Evolutionary conservation across 2,888 invertebrate species (phyloP), one percentile per base, ranked within the genome.

Genomic region (Bibio marci): DNA sequence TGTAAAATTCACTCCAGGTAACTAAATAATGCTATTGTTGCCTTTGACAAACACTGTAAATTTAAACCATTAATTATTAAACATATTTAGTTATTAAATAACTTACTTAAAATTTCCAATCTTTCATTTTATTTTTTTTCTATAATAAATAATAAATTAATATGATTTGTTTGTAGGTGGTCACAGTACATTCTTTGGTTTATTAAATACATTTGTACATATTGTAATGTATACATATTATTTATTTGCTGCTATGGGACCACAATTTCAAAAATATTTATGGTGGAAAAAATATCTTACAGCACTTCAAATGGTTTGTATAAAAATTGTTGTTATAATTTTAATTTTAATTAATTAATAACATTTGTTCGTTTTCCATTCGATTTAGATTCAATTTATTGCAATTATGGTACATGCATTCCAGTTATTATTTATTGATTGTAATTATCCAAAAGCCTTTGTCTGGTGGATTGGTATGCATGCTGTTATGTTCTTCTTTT

Each of bases 281-380:
- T 92, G 91, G 91, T 92, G 92, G 92, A 92, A 92, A 68, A 87
- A 80, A 57, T 90, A 92, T 63, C 73, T 92, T 56, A 92, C 92
- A 19, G 76, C 77, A 37, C 69, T 92, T 51, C 92, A 92, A 68
- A 90, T 92, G 81, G 83, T 85, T 60, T 65, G 63, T 50, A 35
- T 40, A 40, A 26, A 19, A 22, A 22, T n/a, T n/a, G n/a, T n/a
- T n/a, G n/a, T n/a, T n/a, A n/a, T n/a, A n/a, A n/a, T n/a, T n/a
- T n/a, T n/a, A n/a, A n/a, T n/a, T n/a, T n/a, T n/a, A n/a, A n/a
- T n/a, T n/a, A n/a, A n/a, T n/a, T n/a, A n/a, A n/a, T n/a, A n/a
- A n/a, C n/a, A n/a, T n/a, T n/a, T n/a, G n/a, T n/a, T n/a, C n/a
- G n/a, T 17, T 5, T 38, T 31, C 13, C 12, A 15, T 25, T 31